Evolutionary conservation across 2,888 invertebrate species (phyloP).

Genomic region (Nomada fucata): DNA sequence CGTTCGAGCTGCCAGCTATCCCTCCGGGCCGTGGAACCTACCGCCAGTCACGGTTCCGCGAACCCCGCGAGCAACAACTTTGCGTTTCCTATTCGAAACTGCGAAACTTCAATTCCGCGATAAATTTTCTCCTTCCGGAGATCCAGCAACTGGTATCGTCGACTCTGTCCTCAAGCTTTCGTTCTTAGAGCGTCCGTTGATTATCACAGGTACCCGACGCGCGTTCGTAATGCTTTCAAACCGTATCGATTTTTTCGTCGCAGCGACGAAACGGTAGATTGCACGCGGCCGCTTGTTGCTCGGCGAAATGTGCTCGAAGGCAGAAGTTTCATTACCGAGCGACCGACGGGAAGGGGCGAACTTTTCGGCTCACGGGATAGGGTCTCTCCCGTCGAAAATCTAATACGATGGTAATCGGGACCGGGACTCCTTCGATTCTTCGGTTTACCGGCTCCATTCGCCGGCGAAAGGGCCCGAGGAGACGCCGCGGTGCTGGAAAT

Average conservation of each 20-base stretch:
- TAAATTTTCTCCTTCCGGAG: no score
- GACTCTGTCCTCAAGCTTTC: no score
- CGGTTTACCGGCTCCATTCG: conserved; percentile 62
- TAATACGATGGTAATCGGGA: conserved; percentile 81
- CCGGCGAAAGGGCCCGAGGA: conserved; percentile 46
- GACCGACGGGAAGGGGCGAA: conserved; percentile 37
- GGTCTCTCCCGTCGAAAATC: conserved; percentile 75
- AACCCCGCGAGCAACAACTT: no score
- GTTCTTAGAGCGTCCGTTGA: no score
- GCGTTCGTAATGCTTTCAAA: no score
- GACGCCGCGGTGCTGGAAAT: conserved; percentile 73
- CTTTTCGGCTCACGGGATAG: conserved; percentile 59
- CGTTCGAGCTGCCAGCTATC: background rate
- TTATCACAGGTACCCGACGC: no score
- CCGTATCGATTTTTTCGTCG: background rate
- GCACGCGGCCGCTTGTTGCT: conserved; percentile 43
- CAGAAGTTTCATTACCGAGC: conserved; percentile 52
- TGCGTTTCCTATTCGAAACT: no score
- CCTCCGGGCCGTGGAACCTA: background rate
- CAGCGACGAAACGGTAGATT: conserved; percentile 6
- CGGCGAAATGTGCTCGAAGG: conserved; percentile 37
- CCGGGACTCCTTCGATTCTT: conserved; percentile 66
- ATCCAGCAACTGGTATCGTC: no score
- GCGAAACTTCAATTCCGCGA: no score
- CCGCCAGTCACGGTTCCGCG: no score